phyloP scores from a whole-genome alignment of 2,113 vertebrate species.

The Pseudois nayaur region DNA sequence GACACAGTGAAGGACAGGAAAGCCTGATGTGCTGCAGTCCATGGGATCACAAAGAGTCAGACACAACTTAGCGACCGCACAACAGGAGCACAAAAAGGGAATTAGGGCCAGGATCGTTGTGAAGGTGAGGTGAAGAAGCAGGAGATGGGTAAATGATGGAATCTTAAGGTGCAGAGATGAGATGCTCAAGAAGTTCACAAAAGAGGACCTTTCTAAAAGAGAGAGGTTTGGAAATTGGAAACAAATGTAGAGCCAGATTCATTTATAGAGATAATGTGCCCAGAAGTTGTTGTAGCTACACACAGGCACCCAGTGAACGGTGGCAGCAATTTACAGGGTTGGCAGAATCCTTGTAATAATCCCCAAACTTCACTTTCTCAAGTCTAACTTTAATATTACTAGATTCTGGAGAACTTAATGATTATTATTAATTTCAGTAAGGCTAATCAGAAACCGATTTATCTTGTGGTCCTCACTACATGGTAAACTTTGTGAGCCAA shows the following conservation, averaged over 20 bases:
- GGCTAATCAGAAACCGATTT: not conserved
- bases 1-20: not conserved
- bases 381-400: not conserved
- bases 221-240: not conserved
- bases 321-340: not conserved
- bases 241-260: not conserved
- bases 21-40: not conserved
- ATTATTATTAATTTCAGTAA: not conserved
- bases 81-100: not conserved
- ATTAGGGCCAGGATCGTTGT: not conserved
- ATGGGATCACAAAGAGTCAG: not conserved
- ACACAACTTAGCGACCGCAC: not conserved
- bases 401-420: not conserved
- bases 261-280: not conserved
- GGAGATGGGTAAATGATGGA: not conserved
- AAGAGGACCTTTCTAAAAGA: not conserved
- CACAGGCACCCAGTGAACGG: not conserved
- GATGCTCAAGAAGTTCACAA: not conserved
- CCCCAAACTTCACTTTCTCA: not conserved
- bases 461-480: not conserved
- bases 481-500: not conserved
- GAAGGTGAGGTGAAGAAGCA: not conserved
- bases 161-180: not conserved
- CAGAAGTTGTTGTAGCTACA: too few species aligned
- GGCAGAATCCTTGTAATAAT: not conserved